Evolutionary conservation across 2,888 invertebrate species (phyloP).

Genomic region (Thereva nobilitata): DNA sequence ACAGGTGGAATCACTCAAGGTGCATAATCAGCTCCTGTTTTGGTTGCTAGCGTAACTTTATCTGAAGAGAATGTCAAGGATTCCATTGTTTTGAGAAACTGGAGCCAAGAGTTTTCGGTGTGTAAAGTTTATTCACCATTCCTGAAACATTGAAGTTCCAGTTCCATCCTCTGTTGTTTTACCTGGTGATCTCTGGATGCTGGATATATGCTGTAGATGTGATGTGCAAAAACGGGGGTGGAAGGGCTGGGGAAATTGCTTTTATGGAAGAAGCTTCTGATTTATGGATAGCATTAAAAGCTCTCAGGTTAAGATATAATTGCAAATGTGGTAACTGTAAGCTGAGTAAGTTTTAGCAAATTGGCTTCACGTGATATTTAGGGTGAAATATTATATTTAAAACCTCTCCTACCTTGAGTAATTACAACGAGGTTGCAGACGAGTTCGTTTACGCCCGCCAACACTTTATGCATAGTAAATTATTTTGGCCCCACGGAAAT

Average conservation of each 20-base stretch:
- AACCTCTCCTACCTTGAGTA: background rate
- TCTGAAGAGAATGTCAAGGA: slow-evolving; percentile 10
- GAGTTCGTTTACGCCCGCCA: no score
- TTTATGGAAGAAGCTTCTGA: slow-evolving; percentile 16
- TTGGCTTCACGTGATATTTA: slow-evolving; percentile 24
- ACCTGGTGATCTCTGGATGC: slow-evolving; percentile 4
- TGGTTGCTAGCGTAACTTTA: slow-evolving; percentile 1
- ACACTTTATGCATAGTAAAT: no score
- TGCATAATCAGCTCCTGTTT: slow-evolving; percentile 18
- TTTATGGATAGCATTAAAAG: slow-evolving; percentile 33
- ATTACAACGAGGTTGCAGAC: slow-evolving; percentile 1
- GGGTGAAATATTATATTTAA: slow-evolving; percentile 22
- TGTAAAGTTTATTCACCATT: no score
- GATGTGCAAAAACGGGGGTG: slow-evolving; percentile 14
- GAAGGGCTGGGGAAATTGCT: slow-evolving; percentile 25
- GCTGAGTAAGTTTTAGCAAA: slow-evolving; percentile 24
- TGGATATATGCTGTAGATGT: background rate
- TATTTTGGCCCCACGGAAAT: no score
- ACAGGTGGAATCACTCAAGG: slow-evolving; percentile 31
- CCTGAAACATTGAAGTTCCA: no score
- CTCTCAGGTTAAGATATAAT: slow-evolving; percentile 35
- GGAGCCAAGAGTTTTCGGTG: background rate
- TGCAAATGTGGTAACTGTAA: slow-evolving; percentile 23
- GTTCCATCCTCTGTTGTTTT: background rate
- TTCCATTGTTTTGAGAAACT: slow-evolving; percentile 9